These are phyloP conservation scores for Percopsis omiscomaycus DNA, from an alignment of 2,797 vertebrate species.

Conservation along the genomic window DNA sequence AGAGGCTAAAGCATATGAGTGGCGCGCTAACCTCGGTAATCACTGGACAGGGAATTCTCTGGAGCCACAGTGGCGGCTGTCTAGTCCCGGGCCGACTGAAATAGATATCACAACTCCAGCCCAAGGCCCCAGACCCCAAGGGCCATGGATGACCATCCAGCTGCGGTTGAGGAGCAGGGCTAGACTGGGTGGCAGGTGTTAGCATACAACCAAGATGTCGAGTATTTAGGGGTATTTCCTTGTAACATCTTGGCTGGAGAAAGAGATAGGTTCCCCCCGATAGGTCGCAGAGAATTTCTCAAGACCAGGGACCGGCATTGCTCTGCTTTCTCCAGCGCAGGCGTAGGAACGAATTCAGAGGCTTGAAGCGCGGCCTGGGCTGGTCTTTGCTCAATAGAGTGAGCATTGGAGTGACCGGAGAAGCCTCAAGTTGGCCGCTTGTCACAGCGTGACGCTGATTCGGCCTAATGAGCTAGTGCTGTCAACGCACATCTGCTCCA, in stretches of 20 bases:
- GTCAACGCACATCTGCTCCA: conserved; percentile 80
- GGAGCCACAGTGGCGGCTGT: conserved; percentile 65
- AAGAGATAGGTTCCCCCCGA: conserved; percentile 1
- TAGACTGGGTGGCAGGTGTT: conserved; percentile 24
- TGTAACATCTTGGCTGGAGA: not conserved
- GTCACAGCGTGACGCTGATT: conserved; percentile 83
- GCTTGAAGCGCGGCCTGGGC: conserved; percentile 48
- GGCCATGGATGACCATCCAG: conserved; percentile 59
- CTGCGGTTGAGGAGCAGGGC: conserved; percentile 51
- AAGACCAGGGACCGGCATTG: too few species aligned
- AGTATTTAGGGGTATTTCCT: conserved; percentile 2
- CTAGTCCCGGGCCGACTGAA: conserved; percentile 75
- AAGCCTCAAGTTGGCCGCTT: conserved; percentile 78
- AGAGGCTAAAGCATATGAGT: conserved; percentile 74
- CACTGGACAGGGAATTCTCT: conserved; percentile 67
- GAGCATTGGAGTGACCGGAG: conserved; percentile 64
- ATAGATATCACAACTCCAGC: conserved; percentile 80
- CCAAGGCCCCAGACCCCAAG: conserved; percentile 57
- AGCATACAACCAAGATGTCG: not conserved
- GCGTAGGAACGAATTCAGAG: not conserved
- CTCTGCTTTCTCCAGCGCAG: too few species aligned
- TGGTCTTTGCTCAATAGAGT: conserved; percentile 56
- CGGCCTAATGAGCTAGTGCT: conserved; percentile 79
- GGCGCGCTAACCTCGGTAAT: conserved; percentile 61
- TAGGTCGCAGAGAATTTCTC: too few species aligned